Evolutionary conservation across 2,797 vertebrate genomes (phyloP), one percentile per base, ranked within the genome.

Genomic region (Hipposideros larvatus): DNA sequence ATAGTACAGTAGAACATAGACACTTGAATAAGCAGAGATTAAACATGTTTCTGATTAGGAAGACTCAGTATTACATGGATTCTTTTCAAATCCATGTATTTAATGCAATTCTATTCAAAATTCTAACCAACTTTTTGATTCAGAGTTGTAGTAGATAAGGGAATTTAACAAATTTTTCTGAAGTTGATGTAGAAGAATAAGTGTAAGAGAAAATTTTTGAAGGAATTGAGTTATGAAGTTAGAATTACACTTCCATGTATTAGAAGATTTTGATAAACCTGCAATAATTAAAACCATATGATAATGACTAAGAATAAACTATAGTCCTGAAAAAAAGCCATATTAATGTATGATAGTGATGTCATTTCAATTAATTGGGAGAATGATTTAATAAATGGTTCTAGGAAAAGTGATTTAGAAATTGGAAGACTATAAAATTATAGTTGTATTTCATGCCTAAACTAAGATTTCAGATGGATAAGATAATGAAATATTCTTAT

Each of bases 101-200:
- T 87, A 61, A 80, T 87, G 70, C 8, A 70, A 19, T 77, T 87
- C 37, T 34, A 75, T 14, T 65, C 31, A 94, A 87, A 77, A 83
- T 94, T 11, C 86, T 87, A 63, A 87, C 73, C 66, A 91, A 46
- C 0, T 26, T 43, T 93, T 74, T 61, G 8, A 87, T 74, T 83
- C 18, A 68, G 26, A 78, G 41, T 21, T 68, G 19, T 59, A 24
- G n/a, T 59, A 1, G 37, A 37, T 41, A 51, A 57, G 55, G 21
- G 10, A 85, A 79, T 79, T 86, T 89, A 84, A 26, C 73, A 71
- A 46, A 37, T 53, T 88, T 92, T n/a, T 70, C 71, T 92, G 71
- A 89, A 95, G 85, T 84, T 63, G 48, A 57, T 65, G 13, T 79
- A 66, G n/a, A 79, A 93, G 41, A 46, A 48, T 86, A 80, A 41